Conservation (phyloP, 2,888 invertebrate genomes). For the Cantharis rustica region DNA sequence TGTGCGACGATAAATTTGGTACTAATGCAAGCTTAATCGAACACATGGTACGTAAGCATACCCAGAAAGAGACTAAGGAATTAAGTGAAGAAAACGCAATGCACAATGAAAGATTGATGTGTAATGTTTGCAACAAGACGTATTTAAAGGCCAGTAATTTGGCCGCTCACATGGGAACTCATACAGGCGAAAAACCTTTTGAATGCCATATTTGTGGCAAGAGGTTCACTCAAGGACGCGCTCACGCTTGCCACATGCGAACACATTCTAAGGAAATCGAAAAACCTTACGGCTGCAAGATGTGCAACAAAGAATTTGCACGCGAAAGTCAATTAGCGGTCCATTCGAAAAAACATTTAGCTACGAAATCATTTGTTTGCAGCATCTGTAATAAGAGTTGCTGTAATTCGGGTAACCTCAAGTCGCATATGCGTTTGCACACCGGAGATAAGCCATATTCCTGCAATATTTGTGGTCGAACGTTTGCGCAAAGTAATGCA, state of each 20-base stretch:
- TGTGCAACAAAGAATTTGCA: slow-evolving; percentile 41
- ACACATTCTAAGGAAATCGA: slow-evolving; percentile 38
- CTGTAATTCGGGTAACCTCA: slow-evolving; percentile 42
- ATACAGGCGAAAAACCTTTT: slow-evolving; percentile 41
- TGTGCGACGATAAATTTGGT: slow-evolving; percentile 33
- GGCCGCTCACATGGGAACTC: slow-evolving; percentile 43
- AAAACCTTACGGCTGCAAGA: slow-evolving; percentile 34
- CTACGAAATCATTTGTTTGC: slow-evolving; percentile 34
- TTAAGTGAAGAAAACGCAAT: neutral
- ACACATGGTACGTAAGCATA: slow-evolving; percentile 35
- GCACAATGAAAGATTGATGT: slow-evolving; percentile 29
- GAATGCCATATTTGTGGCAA: slow-evolving; percentile 42
- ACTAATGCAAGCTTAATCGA: slow-evolving; percentile 32
- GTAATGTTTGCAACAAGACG: slow-evolving; percentile 41
- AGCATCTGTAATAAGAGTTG: slow-evolving; percentile 42
- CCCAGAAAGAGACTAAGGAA: slow-evolving; percentile 24
- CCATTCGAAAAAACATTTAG: slow-evolving; percentile 40
- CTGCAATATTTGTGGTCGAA: slow-evolving; percentile 42
- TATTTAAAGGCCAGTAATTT: slow-evolving; percentile 44
- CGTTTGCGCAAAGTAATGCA: slow-evolving; percentile 41
- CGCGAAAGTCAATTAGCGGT: slow-evolving; percentile 37
- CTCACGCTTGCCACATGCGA: slow-evolving; percentile 43
- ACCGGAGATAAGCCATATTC: slow-evolving; percentile 43
- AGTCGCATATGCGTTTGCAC: slow-evolving; percentile 34
- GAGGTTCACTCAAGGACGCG: slow-evolving; percentile 43